Base-by-base conservation (phyloP, 2,797 vertebrate genomes). In the Gobionotothen gibberifrons region DNA sequence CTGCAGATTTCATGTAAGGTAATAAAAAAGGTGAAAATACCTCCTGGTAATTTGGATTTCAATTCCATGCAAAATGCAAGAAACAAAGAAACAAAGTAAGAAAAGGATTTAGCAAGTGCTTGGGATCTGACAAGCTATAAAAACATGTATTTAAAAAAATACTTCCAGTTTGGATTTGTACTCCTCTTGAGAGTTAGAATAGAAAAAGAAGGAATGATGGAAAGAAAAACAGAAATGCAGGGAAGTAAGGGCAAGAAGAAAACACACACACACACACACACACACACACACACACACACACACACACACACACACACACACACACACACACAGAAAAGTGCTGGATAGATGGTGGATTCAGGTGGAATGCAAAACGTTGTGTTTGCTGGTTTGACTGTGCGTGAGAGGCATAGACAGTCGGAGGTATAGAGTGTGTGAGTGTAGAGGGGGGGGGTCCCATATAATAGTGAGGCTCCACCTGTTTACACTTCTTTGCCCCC, bases 401-500 rank as follows among this genome's bases (percentile, higher is more conserved):
- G 39, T 43, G 58, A 78, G 82, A 85, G 85, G 85, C 60, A 63
- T 62, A 80, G 67, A 80, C 83, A 81, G 84, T 77, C 80, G 14
- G 71, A 72, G 76, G 68, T 80, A 71, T 80, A 71, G 81, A 79
- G 79, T 77, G 69, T 64, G 76, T 72, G 79, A 79, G 78, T 69
- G 64, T 76, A 71, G 74, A 70, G 68, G 76, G 82, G 85, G 68
- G 76, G 82, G 85, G 85, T 81, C 86, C 74, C 81, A 87, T 91
- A 96, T 95, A 95, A 96, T 96, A 92, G 94, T 94, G 89, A 86
- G 81, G 86, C 93, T 93, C 93, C 96, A 97, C 96, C 96, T 97
- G 96, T 98, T 97, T 97, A 96, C 95, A 94, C 95, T 94, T 93
- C 94, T 93, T 92, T 94, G 83, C 91, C 94, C 95, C 90, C 84